Conservation (phyloP, 2,113 vertebrate genomes). For the Phyllopteryx taeniolatus region DNA sequence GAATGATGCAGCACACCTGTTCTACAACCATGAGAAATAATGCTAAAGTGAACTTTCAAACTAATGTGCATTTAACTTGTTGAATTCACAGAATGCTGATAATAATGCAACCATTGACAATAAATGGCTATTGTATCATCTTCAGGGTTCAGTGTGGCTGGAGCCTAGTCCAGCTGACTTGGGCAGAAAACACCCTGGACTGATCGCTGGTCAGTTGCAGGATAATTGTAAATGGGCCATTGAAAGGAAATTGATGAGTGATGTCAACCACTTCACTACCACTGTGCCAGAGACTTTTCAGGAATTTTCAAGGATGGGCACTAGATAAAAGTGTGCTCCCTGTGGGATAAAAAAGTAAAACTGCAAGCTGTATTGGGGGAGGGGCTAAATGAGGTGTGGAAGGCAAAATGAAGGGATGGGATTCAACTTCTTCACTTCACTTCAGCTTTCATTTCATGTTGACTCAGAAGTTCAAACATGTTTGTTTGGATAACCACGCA, state of each 20-base stretch:
- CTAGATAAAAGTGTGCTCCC: constrained; percentile 35
- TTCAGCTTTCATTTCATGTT: neutral
- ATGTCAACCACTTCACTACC: neutral
- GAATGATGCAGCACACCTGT: constrained; percentile 3
- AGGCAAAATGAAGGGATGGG: constrained; percentile 14
- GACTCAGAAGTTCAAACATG: constrained; percentile 3
- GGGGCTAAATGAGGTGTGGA: constrained; percentile 32
- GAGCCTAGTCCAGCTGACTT: too few relatives aligned
- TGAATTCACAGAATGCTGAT: neutral
- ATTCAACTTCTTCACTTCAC: neutral
- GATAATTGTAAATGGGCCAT: neutral
- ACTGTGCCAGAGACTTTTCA: neutral
- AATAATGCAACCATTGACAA: neutral
- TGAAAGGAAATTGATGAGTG: neutral
- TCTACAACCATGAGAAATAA: neutral
- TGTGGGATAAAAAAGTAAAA: neutral
- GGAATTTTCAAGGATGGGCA: constrained; percentile 14
- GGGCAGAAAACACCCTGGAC: neutral
- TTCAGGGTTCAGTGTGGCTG: neutral
- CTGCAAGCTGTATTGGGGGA: constrained; percentile 13
- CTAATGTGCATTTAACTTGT: neutral
- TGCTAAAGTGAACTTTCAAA: neutral
- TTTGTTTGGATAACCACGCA: neutral
- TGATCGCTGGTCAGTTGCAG: neutral
- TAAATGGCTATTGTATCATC: neutral